A percentile compares a stretch with the other conserved stretches of the same genome.
Conservation (phyloP, 2,797 vertebrate genomes). For the Danio aesculapii region DNA sequence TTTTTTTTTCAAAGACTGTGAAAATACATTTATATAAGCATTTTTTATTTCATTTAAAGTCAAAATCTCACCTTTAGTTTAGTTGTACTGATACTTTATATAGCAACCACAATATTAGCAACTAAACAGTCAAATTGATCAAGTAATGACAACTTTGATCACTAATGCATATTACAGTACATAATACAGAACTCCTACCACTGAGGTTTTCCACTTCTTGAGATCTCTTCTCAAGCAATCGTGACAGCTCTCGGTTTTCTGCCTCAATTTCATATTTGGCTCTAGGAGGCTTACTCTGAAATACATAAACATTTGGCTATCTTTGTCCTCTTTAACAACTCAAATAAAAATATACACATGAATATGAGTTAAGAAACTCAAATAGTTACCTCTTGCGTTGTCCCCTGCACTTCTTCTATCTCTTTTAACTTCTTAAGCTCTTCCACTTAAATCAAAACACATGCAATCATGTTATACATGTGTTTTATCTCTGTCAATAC, state of each 20-base stretch:
- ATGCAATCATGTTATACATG: neutral
- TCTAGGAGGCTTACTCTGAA: constrained; percentile 84
- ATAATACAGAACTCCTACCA: constrained; percentile 76
- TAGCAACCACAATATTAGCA: neutral
- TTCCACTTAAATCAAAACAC: constrained; percentile 67
- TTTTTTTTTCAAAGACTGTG: no score
- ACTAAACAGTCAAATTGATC: neutral
- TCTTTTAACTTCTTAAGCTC: constrained; percentile 79
- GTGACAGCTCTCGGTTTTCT: constrained; percentile 91
- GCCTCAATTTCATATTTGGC: constrained; percentile 93
- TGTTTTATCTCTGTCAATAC: neutral
- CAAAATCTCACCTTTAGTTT: no score
- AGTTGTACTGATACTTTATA: no score
- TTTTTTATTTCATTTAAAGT: no score
- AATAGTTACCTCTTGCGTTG: constrained; percentile 77
- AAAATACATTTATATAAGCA: no score
- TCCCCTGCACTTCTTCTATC: constrained; percentile 75
- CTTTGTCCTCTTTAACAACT: neutral
- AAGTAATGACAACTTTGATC: constrained; percentile 33
- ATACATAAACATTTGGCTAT: constrained; percentile 4
- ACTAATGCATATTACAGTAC: neutral
- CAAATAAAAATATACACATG: neutral
- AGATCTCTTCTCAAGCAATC: constrained; percentile 88
- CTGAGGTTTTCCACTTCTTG: constrained; percentile 92
- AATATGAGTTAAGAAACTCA: neutral